A percentile compares a stretch with the other conserved stretches of the same genome.
phyloP scores from a whole-genome alignment of 2,888 invertebrate species.

The Drosophila barbarae region DNA sequence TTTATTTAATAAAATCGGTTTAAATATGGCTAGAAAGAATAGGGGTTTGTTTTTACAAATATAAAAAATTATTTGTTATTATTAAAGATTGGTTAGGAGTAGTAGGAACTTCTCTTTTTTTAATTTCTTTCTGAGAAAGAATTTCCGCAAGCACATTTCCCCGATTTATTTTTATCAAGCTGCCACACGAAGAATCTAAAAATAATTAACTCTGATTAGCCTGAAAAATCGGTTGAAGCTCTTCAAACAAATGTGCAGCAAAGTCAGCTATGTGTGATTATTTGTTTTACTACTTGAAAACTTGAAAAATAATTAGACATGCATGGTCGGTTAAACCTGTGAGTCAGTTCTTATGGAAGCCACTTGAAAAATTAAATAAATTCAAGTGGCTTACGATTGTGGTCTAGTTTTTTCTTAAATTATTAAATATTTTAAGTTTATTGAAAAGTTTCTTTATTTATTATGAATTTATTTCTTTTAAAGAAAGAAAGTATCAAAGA shows the following conservation, averaged over 20 bases:
- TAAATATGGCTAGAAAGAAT: not conserved
- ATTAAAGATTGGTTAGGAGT: too few relatives aligned
- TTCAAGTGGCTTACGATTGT: not conserved
- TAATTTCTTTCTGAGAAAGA: not conserved
- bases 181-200: not conserved
- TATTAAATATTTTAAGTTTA: not conserved
- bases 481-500: not conserved
- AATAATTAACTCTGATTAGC: slow-evolving; percentile 4
- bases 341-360: slow-evolving; percentile 3
- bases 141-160: not conserved
- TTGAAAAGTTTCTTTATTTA: not conserved
- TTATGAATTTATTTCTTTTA: too few relatives aligned
- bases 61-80: too few relatives aligned
- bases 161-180: not conserved
- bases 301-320: slow-evolving; percentile 3
- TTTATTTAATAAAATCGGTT: too few relatives aligned
- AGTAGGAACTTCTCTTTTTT: not conserved
- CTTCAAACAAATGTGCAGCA: not conserved
- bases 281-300: slow-evolving; percentile 12
- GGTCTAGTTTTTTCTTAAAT: not conserved
- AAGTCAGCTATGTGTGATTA: slow-evolving; percentile 6
- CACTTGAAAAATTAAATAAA: not conserved
- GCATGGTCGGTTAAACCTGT: not conserved
- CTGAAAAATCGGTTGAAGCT: not conserved
- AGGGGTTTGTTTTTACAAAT: too few relatives aligned